These are phyloP conservation scores for Sebastes fasciatus DNA, from an alignment of 2,113 vertebrate species.

Conservation along the genomic window DNA sequence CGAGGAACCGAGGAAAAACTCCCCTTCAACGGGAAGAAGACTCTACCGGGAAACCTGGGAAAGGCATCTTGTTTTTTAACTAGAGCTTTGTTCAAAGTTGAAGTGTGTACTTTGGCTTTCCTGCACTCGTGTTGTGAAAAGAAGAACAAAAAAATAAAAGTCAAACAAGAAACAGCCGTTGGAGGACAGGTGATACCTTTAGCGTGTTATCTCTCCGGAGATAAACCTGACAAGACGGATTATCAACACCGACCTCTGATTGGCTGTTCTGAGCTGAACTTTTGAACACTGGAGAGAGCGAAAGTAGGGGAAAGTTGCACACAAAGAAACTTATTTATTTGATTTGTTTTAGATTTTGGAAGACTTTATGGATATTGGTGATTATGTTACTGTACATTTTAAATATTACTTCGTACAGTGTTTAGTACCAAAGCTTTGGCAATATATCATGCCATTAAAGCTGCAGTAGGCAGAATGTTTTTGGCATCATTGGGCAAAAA, in stretches of 20 bases:
- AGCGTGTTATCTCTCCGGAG: conserved; percentile 48
- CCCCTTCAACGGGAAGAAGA: not conserved
- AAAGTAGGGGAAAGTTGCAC: conserved; percentile 23
- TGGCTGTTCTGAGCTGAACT: conserved; percentile 44
- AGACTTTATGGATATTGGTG: not conserved
- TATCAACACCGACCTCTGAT: conserved; percentile 20
- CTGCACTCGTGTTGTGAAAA: conserved; percentile 21
- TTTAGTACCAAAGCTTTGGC: not conserved
- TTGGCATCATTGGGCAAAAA: no score
- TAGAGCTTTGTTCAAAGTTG: not conserved
- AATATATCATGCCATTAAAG: not conserved
- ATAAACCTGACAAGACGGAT: conserved; percentile 49
- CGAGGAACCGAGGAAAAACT: not conserved
- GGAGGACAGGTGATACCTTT: conserved; percentile 57
- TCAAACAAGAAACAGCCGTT: conserved; percentile 36
- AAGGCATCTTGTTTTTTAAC: conserved; percentile 11
- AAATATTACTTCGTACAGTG: no score
- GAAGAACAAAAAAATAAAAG: not conserved
- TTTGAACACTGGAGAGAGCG: not conserved
- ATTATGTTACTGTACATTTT: not conserved
- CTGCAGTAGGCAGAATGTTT: no score
- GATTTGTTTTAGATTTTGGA: not conserved
- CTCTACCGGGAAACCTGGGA: not conserved
- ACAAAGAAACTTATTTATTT: not conserved
- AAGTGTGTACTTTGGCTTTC: conserved; percentile 30